phyloP scores from a whole-genome alignment of 2,797 vertebrate species.

The Chromobotia macracanthus region DNA sequence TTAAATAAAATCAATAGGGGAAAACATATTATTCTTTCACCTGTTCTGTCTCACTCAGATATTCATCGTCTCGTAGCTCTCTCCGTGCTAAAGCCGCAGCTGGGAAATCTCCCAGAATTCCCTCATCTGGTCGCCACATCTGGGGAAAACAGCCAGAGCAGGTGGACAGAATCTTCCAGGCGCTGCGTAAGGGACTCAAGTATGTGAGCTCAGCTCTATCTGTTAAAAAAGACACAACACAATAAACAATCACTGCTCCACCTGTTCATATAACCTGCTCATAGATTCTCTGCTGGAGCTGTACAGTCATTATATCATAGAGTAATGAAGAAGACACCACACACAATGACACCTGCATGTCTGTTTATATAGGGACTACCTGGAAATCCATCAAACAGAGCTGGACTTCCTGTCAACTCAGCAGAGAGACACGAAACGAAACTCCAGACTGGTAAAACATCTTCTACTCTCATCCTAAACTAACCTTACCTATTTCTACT shows the following conservation, averaged over 20 bases:
- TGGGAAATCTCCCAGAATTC: slow-evolving; percentile 77
- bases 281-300: too few species aligned
- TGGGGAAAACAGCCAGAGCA: slow-evolving; percentile 81
- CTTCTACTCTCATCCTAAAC: not conserved
- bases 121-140: slow-evolving; percentile 70
- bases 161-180: slow-evolving; percentile 89
- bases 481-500: not conserved
- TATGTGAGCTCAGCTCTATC: slow-evolving; percentile 74
- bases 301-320: too few species aligned
- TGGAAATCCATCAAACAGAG: slow-evolving; percentile 88
- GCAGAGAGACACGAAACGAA: slow-evolving; percentile 87
- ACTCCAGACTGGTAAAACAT: slow-evolving; percentile 90
- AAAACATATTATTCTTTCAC: too few species aligned
- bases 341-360: not conserved
- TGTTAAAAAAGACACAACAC: not conserved
- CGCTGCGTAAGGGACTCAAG: slow-evolving; percentile 90
- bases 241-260: too few species aligned
- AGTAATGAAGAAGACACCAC: too few species aligned
- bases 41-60: slow-evolving; percentile 66
- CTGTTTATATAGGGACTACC: slow-evolving; percentile 78
- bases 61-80: slow-evolving; percentile 80
- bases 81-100: slow-evolving; percentile 82
- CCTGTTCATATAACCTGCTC: not conserved
- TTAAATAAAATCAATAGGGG: too few species aligned
- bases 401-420: slow-evolving; percentile 87